Base-by-base conservation (phyloP, 2,888 invertebrate genomes). In the Hoplodrina blanda region DNA sequence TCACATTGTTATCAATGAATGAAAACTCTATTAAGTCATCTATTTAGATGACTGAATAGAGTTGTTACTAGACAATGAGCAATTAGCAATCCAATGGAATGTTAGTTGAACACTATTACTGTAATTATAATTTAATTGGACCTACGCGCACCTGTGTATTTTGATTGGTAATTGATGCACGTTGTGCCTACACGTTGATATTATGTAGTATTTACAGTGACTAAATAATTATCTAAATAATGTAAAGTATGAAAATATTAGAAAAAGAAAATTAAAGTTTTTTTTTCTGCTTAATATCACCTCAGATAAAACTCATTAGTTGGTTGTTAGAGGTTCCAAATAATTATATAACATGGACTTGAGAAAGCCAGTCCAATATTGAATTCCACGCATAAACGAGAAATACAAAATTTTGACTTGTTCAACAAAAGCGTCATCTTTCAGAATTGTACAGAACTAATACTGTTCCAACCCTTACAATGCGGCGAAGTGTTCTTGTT, bases 111-210 rank as follows among this genome's bases (percentile, higher is more conserved):
- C 59, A 54, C 19, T 50, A 54, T 54, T 55, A 49, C 17, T 17
- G 49, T 59, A 76, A 69, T 55, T 76, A 55, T 69, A 76, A 76
- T 69, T 30, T 54, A 68, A 76, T 44, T 68, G 49, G 25, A 33
- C 3, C 53, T 13, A 20, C 19, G 7, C 4, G 33, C 69, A 69
- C 25, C 73, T 76, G 73, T 49, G 57, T 50, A 15, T 20, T 54
- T 56, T 30, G 17, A 10, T 55, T 3, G 8, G 20, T 17, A 4
- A 37, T 57, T 37, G 4, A 25, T 56, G 19, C 44, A 37, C 8
- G 19, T 30, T 15, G 1, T 13, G 25, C 25, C 25, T 25, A 25
- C 25, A 25, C 25, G 25, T 25, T 25, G 25, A 25, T 25, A 25
- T 25, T 25, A 25, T 2, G 5, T 49, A 33, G 4, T n/a, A 44